Evolutionary conservation across 2,888 invertebrate genomes (phyloP).

Genomic region (Acleris laterana): DNA sequence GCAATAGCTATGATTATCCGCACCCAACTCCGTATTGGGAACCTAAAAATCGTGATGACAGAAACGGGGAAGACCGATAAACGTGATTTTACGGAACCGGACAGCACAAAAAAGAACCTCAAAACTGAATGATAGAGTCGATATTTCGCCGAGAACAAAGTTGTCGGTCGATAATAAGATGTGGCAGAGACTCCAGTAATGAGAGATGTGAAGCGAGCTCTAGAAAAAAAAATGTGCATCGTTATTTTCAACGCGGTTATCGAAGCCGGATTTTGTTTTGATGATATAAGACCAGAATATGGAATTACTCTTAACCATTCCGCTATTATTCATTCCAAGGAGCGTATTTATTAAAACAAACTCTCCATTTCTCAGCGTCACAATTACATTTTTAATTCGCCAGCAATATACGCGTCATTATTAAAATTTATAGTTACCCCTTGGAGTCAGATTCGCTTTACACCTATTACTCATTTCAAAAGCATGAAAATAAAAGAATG

Average conservation of each 20-base stretch:
- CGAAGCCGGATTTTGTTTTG: constrained; percentile 51
- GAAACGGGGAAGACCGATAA: constrained; percentile 57
- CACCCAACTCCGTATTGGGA: constrained; percentile 60
- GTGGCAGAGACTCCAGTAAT: constrained; percentile 63
- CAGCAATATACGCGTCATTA: constrained; percentile 57
- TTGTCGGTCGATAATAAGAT: constrained; percentile 64
- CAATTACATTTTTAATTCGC: constrained; percentile 60
- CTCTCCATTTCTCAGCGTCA: constrained; percentile 51
- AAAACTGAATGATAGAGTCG: constrained; percentile 46
- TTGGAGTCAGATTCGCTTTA: constrained; percentile 67
- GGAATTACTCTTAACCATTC: constrained; percentile 26
- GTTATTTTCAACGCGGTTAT: constrained; percentile 59
- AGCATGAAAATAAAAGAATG: constrained; percentile 64
- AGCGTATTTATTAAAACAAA: constrained; percentile 42
- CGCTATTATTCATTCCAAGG: constrained; percentile 34
- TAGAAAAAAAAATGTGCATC: constrained; percentile 58
- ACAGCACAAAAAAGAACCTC: constrained; percentile 47
- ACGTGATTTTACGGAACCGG: constrained; percentile 48
- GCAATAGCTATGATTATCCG: constrained; percentile 75
- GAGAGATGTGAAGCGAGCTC: constrained; percentile 59
- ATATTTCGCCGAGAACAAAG: constrained; percentile 44
- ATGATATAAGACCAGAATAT: constrained; percentile 42
- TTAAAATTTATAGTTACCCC: constrained; percentile 70
- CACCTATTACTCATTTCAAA: constrained; percentile 73
- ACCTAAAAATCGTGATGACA: constrained; percentile 68